A percentile compares a stretch with the other conserved stretches of the same genome.
phyloP scores from a whole-genome alignment of 2,888 invertebrate genomes.

The Timandra comae region DNA sequence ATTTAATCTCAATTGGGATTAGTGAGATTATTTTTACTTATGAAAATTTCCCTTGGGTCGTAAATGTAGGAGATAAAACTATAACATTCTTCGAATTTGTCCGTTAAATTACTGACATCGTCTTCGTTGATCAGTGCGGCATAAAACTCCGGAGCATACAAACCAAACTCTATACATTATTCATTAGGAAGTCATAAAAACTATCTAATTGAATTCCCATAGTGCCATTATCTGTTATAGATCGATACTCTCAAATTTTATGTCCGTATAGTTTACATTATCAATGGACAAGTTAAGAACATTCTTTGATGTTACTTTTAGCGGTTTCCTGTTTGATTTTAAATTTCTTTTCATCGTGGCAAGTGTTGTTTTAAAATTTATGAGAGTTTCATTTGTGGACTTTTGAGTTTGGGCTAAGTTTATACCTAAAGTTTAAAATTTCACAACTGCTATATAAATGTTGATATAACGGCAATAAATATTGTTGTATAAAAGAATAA shows the following conservation, averaged over 20 bases:
- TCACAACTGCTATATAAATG: too few species aligned
- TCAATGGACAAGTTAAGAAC: conserved; percentile 20
- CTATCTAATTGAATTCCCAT: conserved; percentile 19
- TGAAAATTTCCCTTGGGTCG: too few species aligned
- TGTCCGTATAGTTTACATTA: conserved; percentile 23
- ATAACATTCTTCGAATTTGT: too few species aligned
- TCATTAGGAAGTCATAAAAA: conserved; percentile 19
- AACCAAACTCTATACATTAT: conserved; percentile 18
- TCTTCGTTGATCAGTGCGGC: background rate
- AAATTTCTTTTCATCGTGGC: conserved; percentile 20
- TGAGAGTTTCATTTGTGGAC: background rate
- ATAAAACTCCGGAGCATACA: conserved; percentile 8
- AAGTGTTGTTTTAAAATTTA: conserved; percentile 5
- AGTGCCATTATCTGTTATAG: conserved; percentile 19
- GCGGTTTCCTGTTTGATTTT: conserved; percentile 30
- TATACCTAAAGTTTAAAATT: too few species aligned
- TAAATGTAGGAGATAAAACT: too few species aligned
- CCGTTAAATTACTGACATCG: too few species aligned
- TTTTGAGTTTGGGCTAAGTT: background rate
- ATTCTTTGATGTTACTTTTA: conserved; percentile 27
- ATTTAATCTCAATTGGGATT: too few species aligned
- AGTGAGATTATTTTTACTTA: too few species aligned
- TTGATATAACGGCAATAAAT: too few species aligned
- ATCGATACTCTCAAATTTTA: conserved; percentile 25
- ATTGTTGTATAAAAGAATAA: too few species aligned